Evolutionary conservation across 2,113 vertebrate species (phyloP).

Genomic region (Ciconia boyciana): DNA sequence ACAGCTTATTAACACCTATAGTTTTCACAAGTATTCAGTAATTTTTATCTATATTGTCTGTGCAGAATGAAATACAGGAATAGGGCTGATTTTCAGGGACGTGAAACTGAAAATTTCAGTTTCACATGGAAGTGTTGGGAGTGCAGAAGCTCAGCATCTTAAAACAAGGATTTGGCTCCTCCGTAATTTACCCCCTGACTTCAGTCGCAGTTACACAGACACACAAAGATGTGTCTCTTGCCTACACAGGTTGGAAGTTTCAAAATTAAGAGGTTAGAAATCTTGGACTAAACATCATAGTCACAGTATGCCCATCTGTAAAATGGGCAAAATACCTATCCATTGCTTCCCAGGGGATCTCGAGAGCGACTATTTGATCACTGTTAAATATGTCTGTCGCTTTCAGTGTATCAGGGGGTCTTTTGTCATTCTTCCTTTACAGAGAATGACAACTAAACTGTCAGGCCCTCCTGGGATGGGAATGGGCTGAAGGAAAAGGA

Average conservation of each 20-base stretch:
- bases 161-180: background rate
- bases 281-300: background rate
- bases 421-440: background rate
- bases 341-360: rapidly evolving
- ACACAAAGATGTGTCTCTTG: background rate
- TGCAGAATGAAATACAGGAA: background rate
- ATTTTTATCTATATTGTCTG: background rate
- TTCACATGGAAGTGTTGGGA: background rate
- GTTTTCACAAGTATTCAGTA: background rate
- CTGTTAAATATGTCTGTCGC: background rate
- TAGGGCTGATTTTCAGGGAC: background rate
- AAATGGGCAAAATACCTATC: background rate
- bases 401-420: background rate
- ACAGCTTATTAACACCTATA: background rate
- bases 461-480: background rate
- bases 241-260: background rate
- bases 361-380: background rate
- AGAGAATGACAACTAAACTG: background rate
- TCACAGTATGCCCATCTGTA: background rate
- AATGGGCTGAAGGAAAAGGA: background rate
- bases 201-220: background rate
- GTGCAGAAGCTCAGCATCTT: background rate
- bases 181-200: background rate
- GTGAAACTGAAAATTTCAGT: background rate
- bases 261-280: background rate